A percentile compares a stretch with the other conserved stretches of the same genome.
Conservation (phyloP, 37 sponge, comb jelly and placozoan genomes). For the Tethya wilhelma region DNA sequence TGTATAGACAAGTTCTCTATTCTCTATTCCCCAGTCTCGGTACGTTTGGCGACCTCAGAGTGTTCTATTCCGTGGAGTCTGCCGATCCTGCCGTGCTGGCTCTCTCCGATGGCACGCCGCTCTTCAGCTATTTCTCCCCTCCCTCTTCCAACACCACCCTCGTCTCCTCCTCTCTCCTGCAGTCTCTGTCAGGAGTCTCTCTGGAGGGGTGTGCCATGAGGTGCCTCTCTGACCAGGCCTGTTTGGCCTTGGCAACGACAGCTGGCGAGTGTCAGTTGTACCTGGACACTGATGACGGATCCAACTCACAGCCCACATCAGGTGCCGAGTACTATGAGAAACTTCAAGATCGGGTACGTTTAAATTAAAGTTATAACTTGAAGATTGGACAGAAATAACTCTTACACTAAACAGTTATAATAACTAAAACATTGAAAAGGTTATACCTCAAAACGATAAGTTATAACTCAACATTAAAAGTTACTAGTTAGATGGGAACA, state of each 20-base stretch:
- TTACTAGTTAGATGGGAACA: no score
- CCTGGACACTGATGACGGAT: conserved; percentile 1
- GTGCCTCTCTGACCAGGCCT: conserved; percentile 53
- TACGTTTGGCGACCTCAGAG: conserved; percentile 58
- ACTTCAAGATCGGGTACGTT: conserved; percentile 33
- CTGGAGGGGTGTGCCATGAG: conserved; percentile 46
- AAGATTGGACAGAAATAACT: no score
- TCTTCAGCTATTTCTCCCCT: conserved; percentile 42
- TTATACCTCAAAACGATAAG: no score
- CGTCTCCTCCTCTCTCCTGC: not conserved
- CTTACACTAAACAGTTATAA: no score
- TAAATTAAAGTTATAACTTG: no score
- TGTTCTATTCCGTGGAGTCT: conserved; percentile 49
- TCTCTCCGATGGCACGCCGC: conserved; percentile 29
- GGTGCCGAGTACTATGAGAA: conserved; percentile 66
- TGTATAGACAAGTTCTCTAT: not conserved
- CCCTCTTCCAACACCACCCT: conserved; percentile 37
- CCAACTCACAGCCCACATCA: not conserved
- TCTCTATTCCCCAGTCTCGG: conserved; percentile 42
- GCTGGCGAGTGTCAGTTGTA: conserved; percentile 45
- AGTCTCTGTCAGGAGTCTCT: not conserved
- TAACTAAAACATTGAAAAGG: no score
- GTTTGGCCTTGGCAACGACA: conserved; percentile 47
- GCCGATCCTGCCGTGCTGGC: conserved; percentile 46
- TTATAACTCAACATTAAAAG: no score